Base-by-base conservation (phyloP, 2,888 invertebrate species). In the Thysanoteuthis rhombus region DNA sequence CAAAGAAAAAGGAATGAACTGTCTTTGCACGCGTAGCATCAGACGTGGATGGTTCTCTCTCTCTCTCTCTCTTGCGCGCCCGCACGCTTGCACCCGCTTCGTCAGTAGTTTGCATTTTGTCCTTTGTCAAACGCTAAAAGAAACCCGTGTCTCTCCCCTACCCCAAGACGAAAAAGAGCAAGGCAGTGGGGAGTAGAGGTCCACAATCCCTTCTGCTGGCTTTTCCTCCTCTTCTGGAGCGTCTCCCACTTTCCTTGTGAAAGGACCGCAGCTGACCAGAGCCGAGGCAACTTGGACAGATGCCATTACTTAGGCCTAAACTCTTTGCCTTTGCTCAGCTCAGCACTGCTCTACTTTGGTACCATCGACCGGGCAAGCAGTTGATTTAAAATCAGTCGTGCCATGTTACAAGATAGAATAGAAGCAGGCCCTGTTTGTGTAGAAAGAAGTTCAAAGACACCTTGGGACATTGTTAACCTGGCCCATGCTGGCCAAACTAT, bases 401-500 rank as follows among this genome's bases (percentile, higher is more conserved):
- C 75, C n/a, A 75, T 25, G 12, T n/a, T n/a, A 75, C 16, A 75
- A 75, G 36, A n/a, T 75, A 36, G n/a, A 75, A 75, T 75, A 16
- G 75, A 75, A 75, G 36, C n/a, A n/a, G n/a, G n/a, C 75, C 22
- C 32, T 75, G 75, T 75, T 75, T 75, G 75, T 75, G n/a, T n/a
- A 75, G 36, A 75, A 75, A 75, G 75, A 75, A 75, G 75, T 75
- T 75, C 75, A 75, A 75, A 75, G 75, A 75, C n/a, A 36, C 75
- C n/a, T n/a, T 75, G 75, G 75, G 75, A 75, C 75, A 75, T n/a
- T 75, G 75, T 75, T 75, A 75, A 75, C 75, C 75, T 75, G 75
- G n/a, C n/a, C 75, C 75, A 75, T 36, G 75, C 75, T 75, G 75
- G n/a, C 75, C 75, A 75, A 75, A n/a, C 75, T 75, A 75, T 75